Evolutionary conservation across 2,888 invertebrate species (phyloP), one percentile per base, ranked within the genome.

Genomic region (Acrocyrtus sp.): DNA sequence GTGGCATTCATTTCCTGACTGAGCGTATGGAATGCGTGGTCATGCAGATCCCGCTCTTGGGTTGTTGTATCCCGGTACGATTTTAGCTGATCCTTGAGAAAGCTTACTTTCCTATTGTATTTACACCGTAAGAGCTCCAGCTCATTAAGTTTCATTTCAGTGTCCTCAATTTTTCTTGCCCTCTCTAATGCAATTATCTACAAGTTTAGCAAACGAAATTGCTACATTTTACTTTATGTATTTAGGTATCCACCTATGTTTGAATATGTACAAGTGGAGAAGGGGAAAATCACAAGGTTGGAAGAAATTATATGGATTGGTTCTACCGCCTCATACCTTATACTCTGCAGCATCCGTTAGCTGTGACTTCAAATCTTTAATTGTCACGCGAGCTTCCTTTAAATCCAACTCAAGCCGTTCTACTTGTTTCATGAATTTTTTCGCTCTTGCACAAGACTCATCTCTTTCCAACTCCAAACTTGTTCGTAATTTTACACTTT

Each of bases 271-370:
- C n/a, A n/a, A n/a, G n/a, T n/a, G n/a, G n/a, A n/a, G n/a, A n/a
- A n/a, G n/a, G n/a, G n/a, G n/a, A n/a, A n/a, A n/a, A n/a, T n/a
- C n/a, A n/a, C n/a, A n/a, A n/a, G n/a, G n/a, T n/a, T n/a, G n/a
- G n/a, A n/a, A n/a, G n/a, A n/a, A n/a, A n/a, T n/a, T n/a, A n/a
- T n/a, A n/a, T n/a, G n/a, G n/a, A n/a, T n/a, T n/a, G n/a, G n/a
- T n/a, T n/a, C 19, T 10, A 26, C 6, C 22, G 4, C 17, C 19
- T 58, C 60, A 51, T 83, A 91, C 93, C 88, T 94, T 95, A 83
- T 92, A 93, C 82, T 95, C 94, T 0, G 92, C 92, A 0, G 94
- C 92, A 83, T 94, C 94, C 0, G 92, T 90, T 8, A 95, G 85
- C 83, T 95, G 94, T 1, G 92, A 89, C 85, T 95, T 94, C 51